Evolutionary conservation across 2,888 invertebrate species (phyloP).

Genomic region (Caenorhabditis panamensis): DNA sequence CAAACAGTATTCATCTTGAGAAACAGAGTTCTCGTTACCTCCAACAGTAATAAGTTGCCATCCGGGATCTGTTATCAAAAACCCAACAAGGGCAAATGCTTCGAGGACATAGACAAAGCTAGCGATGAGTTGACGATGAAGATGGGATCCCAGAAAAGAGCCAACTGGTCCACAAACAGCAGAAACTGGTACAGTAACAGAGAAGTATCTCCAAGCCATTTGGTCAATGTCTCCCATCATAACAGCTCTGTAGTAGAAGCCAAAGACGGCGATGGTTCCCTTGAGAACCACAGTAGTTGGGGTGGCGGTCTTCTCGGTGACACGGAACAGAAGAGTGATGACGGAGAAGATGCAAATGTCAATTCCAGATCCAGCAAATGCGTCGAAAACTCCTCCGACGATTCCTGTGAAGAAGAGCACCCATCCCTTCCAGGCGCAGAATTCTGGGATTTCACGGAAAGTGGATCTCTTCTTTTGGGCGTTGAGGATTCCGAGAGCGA

Average conservation of each 20-base stretch:
- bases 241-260: constrained; percentile 75
- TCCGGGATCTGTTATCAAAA: constrained; percentile 61
- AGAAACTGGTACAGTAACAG: constrained; percentile 67
- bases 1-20: background rate
- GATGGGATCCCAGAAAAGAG: constrained; percentile 75
- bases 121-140: constrained; percentile 75
- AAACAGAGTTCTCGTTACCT: background rate
- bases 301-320: constrained; percentile 80
- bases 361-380: constrained; percentile 80
- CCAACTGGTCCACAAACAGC: constrained; percentile 73
- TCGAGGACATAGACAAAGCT: constrained; percentile 73
- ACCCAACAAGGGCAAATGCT: constrained; percentile 68
- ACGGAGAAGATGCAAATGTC: constrained; percentile 80
- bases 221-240: constrained; percentile 70
- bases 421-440: constrained; percentile 73
- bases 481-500: constrained; percentile 81
- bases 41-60: background rate
- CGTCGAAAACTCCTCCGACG: constrained; percentile 78
- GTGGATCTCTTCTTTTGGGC: constrained; percentile 73
- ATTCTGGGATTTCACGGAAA: constrained; percentile 68
- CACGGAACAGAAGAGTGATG: constrained; percentile 74
- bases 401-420: constrained; percentile 78
- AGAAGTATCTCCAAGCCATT: constrained; percentile 63
- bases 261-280: constrained; percentile 73
- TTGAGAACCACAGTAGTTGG: constrained; percentile 80